A percentile compares a stretch with the other conserved stretches of the same genome.
phyloP scores from a whole-genome alignment of 2,888 invertebrate genomes.

The Lamellibrachia satsuma region DNA sequence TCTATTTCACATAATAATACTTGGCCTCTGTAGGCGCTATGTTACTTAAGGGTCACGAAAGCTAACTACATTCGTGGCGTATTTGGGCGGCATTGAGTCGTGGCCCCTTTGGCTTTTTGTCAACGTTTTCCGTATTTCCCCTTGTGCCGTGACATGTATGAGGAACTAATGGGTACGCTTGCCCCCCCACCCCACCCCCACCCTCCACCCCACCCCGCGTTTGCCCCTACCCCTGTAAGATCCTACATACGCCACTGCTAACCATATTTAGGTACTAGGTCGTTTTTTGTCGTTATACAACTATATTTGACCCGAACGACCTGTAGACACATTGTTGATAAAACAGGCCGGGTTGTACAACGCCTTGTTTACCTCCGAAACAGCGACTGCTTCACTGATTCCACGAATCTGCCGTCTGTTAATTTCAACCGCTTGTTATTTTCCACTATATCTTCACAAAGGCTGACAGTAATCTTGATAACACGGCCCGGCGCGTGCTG shows the following conservation, averaged over 20 bases:
- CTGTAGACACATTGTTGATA: not conserved
- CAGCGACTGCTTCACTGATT: not conserved
- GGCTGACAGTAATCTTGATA: not conserved
- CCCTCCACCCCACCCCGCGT: not conserved
- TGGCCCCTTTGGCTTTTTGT: too few relatives aligned
- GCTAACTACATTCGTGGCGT: too few relatives aligned
- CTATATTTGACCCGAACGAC: not conserved
- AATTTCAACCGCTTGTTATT: not conserved
- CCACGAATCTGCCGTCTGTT: not conserved
- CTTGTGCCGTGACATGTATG: too few relatives aligned
- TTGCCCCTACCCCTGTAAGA: not conserved
- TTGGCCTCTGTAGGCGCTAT: not conserved
- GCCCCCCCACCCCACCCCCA: too few relatives aligned
- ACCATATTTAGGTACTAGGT: not conserved
- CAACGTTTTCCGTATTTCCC: too few relatives aligned
- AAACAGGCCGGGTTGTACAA: not conserved
- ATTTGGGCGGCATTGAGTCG: too few relatives aligned
- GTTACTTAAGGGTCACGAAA: too few relatives aligned
- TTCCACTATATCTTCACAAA: not conserved
- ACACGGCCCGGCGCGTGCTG: not conserved
- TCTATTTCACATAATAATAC: not conserved
- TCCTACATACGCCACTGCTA: not conserved
- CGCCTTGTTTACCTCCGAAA: not conserved
- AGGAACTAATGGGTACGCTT: too few relatives aligned
- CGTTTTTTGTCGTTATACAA: not conserved